Conservation (phyloP, 2,888 invertebrate species). For the Hypercompe scribonia region DNA sequence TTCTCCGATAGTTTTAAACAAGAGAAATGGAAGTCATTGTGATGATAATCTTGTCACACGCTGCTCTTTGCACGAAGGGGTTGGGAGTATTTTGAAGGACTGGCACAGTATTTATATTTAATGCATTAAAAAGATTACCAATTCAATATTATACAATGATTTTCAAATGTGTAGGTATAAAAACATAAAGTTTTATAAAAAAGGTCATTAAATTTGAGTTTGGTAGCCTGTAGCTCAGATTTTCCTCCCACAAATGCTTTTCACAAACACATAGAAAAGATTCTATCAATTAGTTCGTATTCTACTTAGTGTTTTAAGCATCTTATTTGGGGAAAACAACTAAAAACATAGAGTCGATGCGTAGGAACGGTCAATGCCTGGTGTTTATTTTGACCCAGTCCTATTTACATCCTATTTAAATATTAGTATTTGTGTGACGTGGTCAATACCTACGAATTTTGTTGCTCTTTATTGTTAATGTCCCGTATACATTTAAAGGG, state of each 20-base stretch:
- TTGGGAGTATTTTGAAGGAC: neutral
- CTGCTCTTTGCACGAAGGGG: neutral
- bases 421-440: neutral
- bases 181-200: too few relatives aligned
- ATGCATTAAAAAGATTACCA: too few relatives aligned
- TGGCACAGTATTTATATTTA: neutral
- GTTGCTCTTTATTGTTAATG: neutral
- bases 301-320: neutral
- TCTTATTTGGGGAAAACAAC: neutral
- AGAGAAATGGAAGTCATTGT: neutral
- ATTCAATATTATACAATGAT: too few relatives aligned
- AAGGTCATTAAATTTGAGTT: neutral
- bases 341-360: conserved; percentile 1
- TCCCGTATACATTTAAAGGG: neutral
- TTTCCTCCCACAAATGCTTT: neutral
- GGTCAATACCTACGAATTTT: neutral
- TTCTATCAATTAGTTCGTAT: neutral
- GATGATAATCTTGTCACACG: neutral
- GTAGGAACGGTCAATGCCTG: conserved; percentile 23
- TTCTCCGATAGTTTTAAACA: neutral
- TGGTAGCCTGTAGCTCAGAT: neutral
- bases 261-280: neutral
- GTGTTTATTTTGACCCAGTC: conserved; percentile 19
- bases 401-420: conserved; percentile 13
- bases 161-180: too few relatives aligned